Evolutionary conservation across 2,113 vertebrate species (phyloP).

Genomic region (Larimichthys crocea): DNA sequence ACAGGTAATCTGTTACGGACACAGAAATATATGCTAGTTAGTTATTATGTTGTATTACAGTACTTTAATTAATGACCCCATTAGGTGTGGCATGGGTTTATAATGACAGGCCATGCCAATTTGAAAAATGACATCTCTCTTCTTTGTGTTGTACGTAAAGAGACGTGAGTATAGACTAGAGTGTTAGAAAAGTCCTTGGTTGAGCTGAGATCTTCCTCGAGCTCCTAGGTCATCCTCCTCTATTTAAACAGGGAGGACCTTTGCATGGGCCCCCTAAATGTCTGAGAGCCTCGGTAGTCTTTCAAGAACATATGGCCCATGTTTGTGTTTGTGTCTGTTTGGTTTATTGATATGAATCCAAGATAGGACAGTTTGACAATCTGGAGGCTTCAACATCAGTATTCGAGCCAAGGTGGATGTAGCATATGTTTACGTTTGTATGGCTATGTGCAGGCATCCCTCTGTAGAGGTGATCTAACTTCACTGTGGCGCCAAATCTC

Average conservation of each 20-base stretch:
- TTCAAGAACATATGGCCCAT: slow-evolving; percentile 34
- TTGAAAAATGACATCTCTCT: slow-evolving; percentile 17
- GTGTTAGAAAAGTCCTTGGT: not conserved
- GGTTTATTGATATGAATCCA: slow-evolving; percentile 55
- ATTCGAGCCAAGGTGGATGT: slow-evolving; percentile 11
- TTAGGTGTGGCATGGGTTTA: slow-evolving; percentile 6
- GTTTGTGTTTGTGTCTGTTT: slow-evolving; percentile 28
- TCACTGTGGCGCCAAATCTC: slow-evolving; percentile 25
- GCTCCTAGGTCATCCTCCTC: not conserved
- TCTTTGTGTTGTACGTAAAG: slow-evolving; percentile 10
- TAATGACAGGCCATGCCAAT: not conserved
- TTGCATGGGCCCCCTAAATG: slow-evolving; percentile 31
- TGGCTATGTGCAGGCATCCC: slow-evolving; percentile 26
- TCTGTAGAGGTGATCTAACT: slow-evolving; percentile 52
- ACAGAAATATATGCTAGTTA: slow-evolving; percentile 16
- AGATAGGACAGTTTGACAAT: slow-evolving; percentile 47
- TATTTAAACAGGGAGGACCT: slow-evolving; percentile 25
- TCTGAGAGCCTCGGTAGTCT: slow-evolving; percentile 31
- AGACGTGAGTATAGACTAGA: not conserved
- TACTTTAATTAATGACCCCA: slow-evolving; percentile 24
- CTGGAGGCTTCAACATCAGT: slow-evolving; percentile 25
- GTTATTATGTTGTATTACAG: slow-evolving; percentile 25
- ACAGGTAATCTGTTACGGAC: not conserved
- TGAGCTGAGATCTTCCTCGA: not conserved
- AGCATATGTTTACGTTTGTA: slow-evolving; percentile 26